Evolutionary conservation across 2,113 vertebrate genomes (phyloP).

Genomic region (Limnothrissa miodon): DNA sequence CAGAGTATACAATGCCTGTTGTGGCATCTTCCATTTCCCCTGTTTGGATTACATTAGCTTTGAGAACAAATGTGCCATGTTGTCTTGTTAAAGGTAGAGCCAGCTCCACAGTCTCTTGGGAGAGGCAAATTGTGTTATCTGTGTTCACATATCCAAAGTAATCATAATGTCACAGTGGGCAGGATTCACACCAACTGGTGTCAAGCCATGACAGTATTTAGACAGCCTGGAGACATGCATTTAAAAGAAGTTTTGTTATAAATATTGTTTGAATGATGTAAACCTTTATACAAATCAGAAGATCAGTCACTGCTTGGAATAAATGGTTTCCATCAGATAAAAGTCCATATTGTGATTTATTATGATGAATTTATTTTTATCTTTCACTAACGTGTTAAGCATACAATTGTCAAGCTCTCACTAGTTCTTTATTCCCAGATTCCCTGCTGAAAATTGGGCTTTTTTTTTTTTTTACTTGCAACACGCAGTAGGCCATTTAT

Average conservation of each 20-base stretch:
- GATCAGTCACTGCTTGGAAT: neutral
- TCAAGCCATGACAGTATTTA: conserved; percentile 46
- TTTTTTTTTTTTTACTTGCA: no score
- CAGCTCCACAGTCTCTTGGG: conserved; percentile 44
- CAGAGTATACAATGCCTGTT: conserved; percentile 44
- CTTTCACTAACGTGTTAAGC: neutral
- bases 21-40: conserved; percentile 47
- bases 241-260: neutral
- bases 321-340: neutral
- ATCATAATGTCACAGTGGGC: conserved; percentile 55
- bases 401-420: neutral
- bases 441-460: no score
- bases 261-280: neutral
- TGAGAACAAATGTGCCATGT: conserved; percentile 55
- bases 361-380: no score
- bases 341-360: no score
- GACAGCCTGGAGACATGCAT: neutral
- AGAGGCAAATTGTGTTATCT: conserved; percentile 27
- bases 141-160: neutral
- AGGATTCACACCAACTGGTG: conserved; percentile 57
- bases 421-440: neutral
- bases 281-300: no score
- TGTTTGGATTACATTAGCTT: conserved; percentile 57
- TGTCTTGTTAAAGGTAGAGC: conserved; percentile 59
- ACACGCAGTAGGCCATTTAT: neutral